Conservation (phyloP, 2,797 vertebrate species). For the Clamator glandarius region DNA sequence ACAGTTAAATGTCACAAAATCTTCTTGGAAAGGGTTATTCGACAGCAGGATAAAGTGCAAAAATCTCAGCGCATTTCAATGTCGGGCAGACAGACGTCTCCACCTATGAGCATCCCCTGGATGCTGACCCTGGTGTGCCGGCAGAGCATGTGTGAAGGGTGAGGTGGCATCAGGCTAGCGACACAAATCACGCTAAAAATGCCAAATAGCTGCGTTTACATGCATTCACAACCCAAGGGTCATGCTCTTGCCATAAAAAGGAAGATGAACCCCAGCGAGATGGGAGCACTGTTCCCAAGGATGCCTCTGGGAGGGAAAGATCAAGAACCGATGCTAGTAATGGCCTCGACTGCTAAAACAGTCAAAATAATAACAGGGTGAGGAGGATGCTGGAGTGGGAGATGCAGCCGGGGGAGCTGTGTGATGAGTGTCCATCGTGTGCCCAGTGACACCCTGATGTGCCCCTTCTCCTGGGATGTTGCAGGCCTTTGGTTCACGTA, state of each 20-base stretch:
- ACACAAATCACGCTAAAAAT: conserved; percentile 53
- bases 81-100: neutral
- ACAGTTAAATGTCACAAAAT: neutral
- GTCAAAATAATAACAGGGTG: conserved; percentile 11
- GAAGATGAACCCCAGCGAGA: conserved; percentile 37
- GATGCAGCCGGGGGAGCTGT: neutral
- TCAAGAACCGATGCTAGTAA: conserved; percentile 40
- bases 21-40: neutral
- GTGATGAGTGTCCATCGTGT: fast-evolving
- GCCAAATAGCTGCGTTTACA: conserved; percentile 35
- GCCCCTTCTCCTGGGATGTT: neutral
- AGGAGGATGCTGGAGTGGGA: neutral
- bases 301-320: conserved; percentile 59
- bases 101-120: neutral
- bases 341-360: conserved; percentile 30
- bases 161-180: conserved; percentile 16
- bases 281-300: conserved; percentile 24
- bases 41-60: neutral
- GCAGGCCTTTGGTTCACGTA: fast-evolving
- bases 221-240: neutral
- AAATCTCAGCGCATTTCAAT: conserved; percentile 2
- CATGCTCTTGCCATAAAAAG: conserved; percentile 44
- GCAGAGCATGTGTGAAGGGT: neutral
- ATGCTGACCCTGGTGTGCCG: neutral
- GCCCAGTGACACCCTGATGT: neutral